Evolutionary conservation across 2,888 invertebrate genomes (phyloP).

Genomic region (Meganola albula): DNA sequence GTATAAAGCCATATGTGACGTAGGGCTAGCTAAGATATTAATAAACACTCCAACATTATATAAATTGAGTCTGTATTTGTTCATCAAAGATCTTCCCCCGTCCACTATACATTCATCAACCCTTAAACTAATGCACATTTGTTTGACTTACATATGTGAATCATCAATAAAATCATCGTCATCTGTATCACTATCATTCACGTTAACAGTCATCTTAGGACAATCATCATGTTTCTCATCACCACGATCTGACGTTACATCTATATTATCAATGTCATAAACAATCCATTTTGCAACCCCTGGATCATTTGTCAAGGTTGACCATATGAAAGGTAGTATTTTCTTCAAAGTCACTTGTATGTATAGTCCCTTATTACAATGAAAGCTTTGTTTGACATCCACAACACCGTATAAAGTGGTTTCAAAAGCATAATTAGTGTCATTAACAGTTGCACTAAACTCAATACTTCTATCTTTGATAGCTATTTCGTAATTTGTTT

Average conservation of each 20-base stretch:
- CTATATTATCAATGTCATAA: constrained; percentile 54
- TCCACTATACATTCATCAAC: too few relatives aligned
- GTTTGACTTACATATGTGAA: too few relatives aligned
- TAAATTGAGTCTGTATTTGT: too few relatives aligned
- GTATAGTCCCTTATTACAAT: constrained; percentile 55
- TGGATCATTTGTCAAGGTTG: constrained; percentile 40
- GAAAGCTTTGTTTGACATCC: constrained; percentile 32
- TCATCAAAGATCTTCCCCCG: too few relatives aligned
- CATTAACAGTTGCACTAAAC: constrained; percentile 42
- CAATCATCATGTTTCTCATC: constrained; percentile 18
- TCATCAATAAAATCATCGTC: constrained; percentile 37
- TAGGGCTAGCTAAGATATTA: too few relatives aligned
- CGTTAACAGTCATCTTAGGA: constrained; percentile 29
- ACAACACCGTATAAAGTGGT: constrained; percentile 59
- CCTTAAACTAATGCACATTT: too few relatives aligned
- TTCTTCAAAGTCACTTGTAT: constrained; percentile 50
- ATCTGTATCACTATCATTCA: constrained; percentile 32
- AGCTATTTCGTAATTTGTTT: constrained; percentile 42
- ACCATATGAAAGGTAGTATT: constrained; percentile 49
- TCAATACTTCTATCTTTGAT: constrained; percentile 40
- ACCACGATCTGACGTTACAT: constrained; percentile 54
- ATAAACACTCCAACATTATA: too few relatives aligned
- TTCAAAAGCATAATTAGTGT: constrained; percentile 48
- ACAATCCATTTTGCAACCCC: constrained; percentile 51
- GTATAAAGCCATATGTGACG: too few relatives aligned